Percentiles rank a stretch among this genome's conserved stretches.
Conservation (phyloP, 2,888 invertebrate genomes). For the Latrodectus elegans region DNA sequence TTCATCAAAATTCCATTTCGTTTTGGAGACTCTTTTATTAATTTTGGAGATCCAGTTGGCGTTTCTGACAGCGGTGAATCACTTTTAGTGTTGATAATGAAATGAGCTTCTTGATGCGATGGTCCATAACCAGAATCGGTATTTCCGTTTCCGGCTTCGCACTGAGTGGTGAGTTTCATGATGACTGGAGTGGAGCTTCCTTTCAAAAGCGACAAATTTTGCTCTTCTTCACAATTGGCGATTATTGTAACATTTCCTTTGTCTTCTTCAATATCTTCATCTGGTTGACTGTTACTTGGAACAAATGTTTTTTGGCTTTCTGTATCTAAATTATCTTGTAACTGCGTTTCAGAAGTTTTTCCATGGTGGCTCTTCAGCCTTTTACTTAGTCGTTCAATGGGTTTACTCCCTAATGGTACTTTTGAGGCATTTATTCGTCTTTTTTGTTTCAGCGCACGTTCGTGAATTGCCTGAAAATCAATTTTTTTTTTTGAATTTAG, state of each 20-base stretch:
- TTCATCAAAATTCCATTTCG: constrained; percentile 35
- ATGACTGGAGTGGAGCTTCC: constrained; percentile 89
- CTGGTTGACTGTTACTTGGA: constrained; percentile 70
- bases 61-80: constrained; percentile 11
- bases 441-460: constrained; percentile 83
- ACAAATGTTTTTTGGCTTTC: constrained; percentile 81
- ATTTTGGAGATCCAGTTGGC: constrained; percentile 25
- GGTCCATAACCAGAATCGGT: constrained; percentile 88
- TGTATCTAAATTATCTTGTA: constrained; percentile 82
- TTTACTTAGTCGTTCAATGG: constrained; percentile 82
- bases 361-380: constrained; percentile 76
- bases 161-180: constrained; percentile 27
- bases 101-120: constrained; percentile 78
- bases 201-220: constrained; percentile 79
- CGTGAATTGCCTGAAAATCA: constrained; percentile 81
- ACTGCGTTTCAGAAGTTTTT: constrained; percentile 77
- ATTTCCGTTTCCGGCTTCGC: constrained; percentile 79
- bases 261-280: constrained; percentile 71
- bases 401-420: constrained; percentile 72
- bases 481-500: too few species aligned
- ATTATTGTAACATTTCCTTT: constrained; percentile 73
- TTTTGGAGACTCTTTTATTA: background rate
- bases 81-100: constrained; percentile 5
- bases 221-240: constrained; percentile 75
- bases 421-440: constrained; percentile 78